A percentile compares a stretch with the other conserved stretches of the same genome.
Evolutionary conservation across 2,888 invertebrate species (phyloP).

Genomic region (Athrips mouffetella): DNA sequence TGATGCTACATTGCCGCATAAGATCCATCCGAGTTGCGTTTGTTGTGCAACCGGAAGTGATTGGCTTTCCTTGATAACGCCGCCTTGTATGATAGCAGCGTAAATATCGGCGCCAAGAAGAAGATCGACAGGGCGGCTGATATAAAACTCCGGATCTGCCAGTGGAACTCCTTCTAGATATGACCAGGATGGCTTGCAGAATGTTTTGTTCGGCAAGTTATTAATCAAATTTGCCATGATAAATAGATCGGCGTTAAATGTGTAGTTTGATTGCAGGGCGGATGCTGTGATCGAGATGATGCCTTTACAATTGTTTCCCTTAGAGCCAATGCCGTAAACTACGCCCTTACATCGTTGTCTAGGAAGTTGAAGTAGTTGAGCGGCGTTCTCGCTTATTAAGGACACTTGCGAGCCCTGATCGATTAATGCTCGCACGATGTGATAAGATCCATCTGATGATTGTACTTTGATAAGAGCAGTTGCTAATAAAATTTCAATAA

Average conservation of each 20-base stretch:
- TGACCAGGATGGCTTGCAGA: conserved; percentile 17
- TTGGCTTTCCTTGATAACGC: conserved; percentile 14
- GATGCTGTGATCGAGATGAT: background rate
- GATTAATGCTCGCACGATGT: background rate
- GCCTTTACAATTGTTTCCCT: background rate
- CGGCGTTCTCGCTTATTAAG: background rate
- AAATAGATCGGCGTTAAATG: background rate
- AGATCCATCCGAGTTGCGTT: conserved; percentile 20
- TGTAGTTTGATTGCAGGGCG: background rate
- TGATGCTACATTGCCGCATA: conserved; percentile 2
- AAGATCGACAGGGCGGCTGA: conserved; percentile 19
- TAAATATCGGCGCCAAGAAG: conserved; percentile 22
- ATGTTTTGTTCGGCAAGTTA: background rate
- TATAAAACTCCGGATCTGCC: conserved; percentile 23
- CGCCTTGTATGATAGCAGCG: conserved; percentile 12
- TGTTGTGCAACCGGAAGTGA: conserved; percentile 17
- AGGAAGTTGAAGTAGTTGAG: background rate
- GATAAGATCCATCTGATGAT: background rate
- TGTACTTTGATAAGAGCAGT: background rate
- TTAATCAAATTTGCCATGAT: background rate
- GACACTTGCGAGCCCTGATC: conserved; percentile 1
- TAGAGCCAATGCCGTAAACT: background rate
- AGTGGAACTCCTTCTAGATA: conserved; percentile 16
- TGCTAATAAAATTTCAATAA: conserved; percentile 4
- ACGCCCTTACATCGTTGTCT: conserved; percentile 55